Evolutionary conservation across 1,140 invertebrate genomes (phyloP), one percentile per base, ranked within the genome.

Genomic region (Megalopta genalis): DNA sequence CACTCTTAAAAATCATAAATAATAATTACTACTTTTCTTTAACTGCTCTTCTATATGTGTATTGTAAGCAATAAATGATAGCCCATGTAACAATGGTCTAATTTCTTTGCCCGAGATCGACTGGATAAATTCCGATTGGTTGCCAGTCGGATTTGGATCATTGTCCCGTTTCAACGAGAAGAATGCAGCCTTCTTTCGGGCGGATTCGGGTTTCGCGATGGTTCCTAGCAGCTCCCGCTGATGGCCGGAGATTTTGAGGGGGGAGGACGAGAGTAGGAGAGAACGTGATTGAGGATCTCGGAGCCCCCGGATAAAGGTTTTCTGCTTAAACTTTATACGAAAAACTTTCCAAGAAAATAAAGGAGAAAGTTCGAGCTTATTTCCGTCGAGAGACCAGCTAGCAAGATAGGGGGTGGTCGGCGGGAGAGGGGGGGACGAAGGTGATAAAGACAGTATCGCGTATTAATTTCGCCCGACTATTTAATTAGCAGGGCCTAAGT

Each of bases 401-500:
- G 49, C 14, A 52, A 52, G 49, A 52, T 16, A 52, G 49, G 49
- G 16, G 12, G 42, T 10, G 7, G 16, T 2, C 7, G 2, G 27
- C 14, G 21, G 62, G 42, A 39, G 2, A 25, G 25, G n/a, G 14
- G n/a, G n/a, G n/a, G n/a, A n/a, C 27, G 27, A 52, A 32, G 67
- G 21, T 12, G 74, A 62, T 46, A 71, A 52, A 62, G 66, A 68
- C 52, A 25, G 46, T 71, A 71, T 71, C 67, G 59, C 42, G 75
- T 71, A 64, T 70, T 77, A 77, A 77, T 77, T 71, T 60, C 49
- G 67, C 39, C 42, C 12, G 59, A 71, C 75, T 77, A 77, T 77
- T 71, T 77, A 77, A 77, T 77, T 77, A 77, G 67, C 75, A 71
- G 49, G 59, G 46, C 21, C 67, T 77, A 77, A 77, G 67, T 77